phyloP scores from a whole-genome alignment of 2,888 invertebrate genomes.

The Eupelmus urozonus region DNA sequence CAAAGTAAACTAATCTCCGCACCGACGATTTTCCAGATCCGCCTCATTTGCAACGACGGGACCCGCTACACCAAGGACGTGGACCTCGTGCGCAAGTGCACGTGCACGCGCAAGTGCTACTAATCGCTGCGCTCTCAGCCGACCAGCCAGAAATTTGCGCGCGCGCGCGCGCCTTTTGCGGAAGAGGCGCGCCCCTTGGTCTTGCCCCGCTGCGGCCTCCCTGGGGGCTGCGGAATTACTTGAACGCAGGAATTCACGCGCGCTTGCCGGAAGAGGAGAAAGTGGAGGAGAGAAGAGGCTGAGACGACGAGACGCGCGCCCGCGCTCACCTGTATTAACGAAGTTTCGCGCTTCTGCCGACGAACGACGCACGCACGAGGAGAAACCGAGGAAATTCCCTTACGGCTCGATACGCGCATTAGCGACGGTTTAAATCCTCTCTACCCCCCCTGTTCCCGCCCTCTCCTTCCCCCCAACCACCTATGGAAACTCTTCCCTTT shows the following conservation, averaged over 20 bases:
- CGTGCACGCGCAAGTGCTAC: conserved; percentile 95
- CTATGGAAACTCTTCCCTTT: background rate
- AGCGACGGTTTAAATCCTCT: conserved; percentile 27
- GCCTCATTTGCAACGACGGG: conserved; percentile 94
- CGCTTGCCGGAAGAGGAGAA: background rate
- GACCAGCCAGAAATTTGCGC: too few species aligned
- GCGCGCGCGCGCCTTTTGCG: background rate
- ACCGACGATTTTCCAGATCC: conserved; percentile 87
- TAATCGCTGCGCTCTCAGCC: conserved; percentile 67
- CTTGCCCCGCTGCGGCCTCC: conserved; percentile 5
- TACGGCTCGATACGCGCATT: conserved; percentile 30
- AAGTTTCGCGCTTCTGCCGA: conserved; percentile 37
- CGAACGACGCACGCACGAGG: conserved; percentile 7
- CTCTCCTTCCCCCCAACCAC: background rate
- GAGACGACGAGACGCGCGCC: conserved; percentile 6
- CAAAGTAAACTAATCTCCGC: too few species aligned
- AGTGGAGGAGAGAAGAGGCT: background rate
- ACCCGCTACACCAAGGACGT: conserved; percentile 96
- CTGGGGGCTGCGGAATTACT: background rate
- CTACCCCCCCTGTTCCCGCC: background rate
- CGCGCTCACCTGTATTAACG: conserved; percentile 47
- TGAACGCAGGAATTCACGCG: conserved; percentile 1
- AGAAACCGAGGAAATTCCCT: conserved; percentile 35
- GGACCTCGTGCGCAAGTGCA: conserved; percentile 97
- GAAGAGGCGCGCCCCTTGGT: conserved; percentile 25